A percentile compares a stretch with the other conserved stretches of the same genome.
Evolutionary conservation across 2,113 vertebrate species (phyloP).

Genomic region (Epinephelus moara): DNA sequence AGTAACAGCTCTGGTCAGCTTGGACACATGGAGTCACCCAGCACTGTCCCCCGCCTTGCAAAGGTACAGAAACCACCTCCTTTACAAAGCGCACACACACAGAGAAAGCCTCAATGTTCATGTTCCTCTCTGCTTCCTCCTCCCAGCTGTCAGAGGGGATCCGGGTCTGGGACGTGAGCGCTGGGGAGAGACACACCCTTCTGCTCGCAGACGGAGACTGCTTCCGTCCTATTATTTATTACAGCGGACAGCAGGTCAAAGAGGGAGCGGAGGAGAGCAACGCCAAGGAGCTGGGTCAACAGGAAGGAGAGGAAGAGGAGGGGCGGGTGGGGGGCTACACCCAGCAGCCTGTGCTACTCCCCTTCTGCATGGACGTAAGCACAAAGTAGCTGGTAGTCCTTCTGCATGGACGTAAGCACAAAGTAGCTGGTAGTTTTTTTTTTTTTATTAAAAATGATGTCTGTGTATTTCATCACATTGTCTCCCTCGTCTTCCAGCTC

Average conservation of each 20-base stretch:
- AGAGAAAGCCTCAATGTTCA: fast-evolving
- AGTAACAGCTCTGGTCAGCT: constrained; percentile 93
- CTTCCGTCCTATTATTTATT: constrained; percentile 94
- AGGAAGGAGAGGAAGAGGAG: constrained; percentile 67
- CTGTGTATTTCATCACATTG: constrained; percentile 5
- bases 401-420: constrained; percentile 91
- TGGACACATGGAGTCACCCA: constrained; percentile 91
- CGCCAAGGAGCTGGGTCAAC: constrained; percentile 48
- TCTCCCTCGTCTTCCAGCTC: constrained; percentile 83
- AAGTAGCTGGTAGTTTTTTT: neutral
- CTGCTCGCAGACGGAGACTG: constrained; percentile 93
- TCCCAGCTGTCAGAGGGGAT: constrained; percentile 88
- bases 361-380: constrained; percentile 92
- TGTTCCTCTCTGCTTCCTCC: neutral
- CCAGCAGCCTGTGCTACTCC: constrained; percentile 88
- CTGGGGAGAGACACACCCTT: constrained; percentile 91
- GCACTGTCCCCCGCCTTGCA: constrained; percentile 90
- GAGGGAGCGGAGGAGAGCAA: constrained; percentile 41
- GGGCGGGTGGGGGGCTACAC: constrained; percentile 78
- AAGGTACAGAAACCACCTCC: constrained; percentile 84
- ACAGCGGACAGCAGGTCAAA: constrained; percentile 89
- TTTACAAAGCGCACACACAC: neutral
- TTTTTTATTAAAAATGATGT: too few relatives aligned
- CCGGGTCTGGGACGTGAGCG: constrained; percentile 91
- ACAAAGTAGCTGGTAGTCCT: constrained; percentile 29